Evolutionary conservation across 2,888 invertebrate genomes (phyloP).

Genomic region (Lingula anatina): DNA sequence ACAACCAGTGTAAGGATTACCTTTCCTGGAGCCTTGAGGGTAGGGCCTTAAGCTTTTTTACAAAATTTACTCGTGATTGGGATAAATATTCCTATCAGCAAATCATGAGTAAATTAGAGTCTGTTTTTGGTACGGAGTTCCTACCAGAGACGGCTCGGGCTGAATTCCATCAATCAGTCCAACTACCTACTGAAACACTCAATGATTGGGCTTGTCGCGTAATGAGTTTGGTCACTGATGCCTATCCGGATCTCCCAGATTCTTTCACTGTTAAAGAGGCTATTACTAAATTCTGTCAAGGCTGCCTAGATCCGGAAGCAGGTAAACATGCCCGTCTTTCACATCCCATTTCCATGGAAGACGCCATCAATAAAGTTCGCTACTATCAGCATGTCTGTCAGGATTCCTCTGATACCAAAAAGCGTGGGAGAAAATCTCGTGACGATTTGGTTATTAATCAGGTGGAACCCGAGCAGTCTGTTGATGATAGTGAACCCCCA

Average conservation of each 20-base stretch:
- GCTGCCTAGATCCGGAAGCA: neutral
- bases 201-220: conserved; percentile 4
- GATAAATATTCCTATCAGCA: neutral
- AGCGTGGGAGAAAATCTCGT: no score
- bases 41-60: neutral
- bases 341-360: neutral
- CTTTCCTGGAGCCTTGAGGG: conserved; percentile 2
- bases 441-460: no score
- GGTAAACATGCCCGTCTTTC: neutral
- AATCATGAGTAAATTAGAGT: neutral
- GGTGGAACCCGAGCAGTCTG: no score
- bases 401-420: no score
- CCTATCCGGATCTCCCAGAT: neutral
- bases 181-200: neutral
- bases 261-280: neutral
- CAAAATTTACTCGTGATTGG: neutral
- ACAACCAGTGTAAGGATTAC: neutral
- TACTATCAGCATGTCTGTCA: neutral
- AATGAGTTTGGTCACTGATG: neutral
- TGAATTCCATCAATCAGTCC: neutral
- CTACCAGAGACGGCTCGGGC: neutral
- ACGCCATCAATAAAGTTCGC: neutral
- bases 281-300: conserved; percentile 1
- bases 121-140: neutral
- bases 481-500: no score